Percentiles rank a stretch among this genome's conserved stretches.
phyloP scores from a whole-genome alignment of 2,797 vertebrate species.

The Diplodus puntazzo region DNA sequence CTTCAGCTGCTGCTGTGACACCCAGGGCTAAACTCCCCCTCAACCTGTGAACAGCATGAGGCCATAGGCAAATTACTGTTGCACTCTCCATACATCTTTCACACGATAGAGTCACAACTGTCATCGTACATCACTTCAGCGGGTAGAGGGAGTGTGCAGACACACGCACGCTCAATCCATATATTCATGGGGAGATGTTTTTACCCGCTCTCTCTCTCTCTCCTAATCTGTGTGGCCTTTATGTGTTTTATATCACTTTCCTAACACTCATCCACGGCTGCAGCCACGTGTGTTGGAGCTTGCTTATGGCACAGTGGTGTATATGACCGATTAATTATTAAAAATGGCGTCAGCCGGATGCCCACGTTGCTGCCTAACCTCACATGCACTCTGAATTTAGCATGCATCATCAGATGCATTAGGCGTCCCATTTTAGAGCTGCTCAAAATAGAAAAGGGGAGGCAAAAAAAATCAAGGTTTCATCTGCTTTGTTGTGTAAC shows the following conservation, averaged over 20 bases:
- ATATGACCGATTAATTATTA: constrained; percentile 72
- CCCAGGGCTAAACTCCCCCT: background rate
- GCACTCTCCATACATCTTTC: constrained; percentile 59
- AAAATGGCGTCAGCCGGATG: constrained; percentile 57
- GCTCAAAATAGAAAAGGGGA: constrained; percentile 66
- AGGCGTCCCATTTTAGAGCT: constrained; percentile 58
- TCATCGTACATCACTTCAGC: constrained; percentile 54
- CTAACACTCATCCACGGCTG: constrained; percentile 16
- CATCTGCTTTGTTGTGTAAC: constrained; percentile 63
- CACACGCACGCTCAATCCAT: constrained; percentile 7
- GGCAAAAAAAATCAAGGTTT: constrained; percentile 61
- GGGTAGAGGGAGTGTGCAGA: background rate
- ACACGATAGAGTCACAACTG: constrained; percentile 45
- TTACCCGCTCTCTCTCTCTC: background rate
- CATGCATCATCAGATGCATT: constrained; percentile 72
- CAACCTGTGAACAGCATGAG: constrained; percentile 29
- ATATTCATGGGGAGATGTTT: constrained; percentile 6
- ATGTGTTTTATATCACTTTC: constrained; percentile 46
- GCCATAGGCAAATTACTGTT: constrained; percentile 38
- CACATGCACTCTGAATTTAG: constrained; percentile 65
- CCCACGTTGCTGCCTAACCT: constrained; percentile 54
- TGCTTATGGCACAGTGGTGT: constrained; percentile 42
- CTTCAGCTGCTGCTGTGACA: background rate
- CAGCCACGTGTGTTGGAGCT: constrained; percentile 38
- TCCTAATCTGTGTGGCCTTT: constrained; percentile 1